Evolutionary conservation across 2,113 vertebrate species (phyloP), one percentile per base, ranked within the genome.

Genomic region (Pluvialis apricaria): DNA sequence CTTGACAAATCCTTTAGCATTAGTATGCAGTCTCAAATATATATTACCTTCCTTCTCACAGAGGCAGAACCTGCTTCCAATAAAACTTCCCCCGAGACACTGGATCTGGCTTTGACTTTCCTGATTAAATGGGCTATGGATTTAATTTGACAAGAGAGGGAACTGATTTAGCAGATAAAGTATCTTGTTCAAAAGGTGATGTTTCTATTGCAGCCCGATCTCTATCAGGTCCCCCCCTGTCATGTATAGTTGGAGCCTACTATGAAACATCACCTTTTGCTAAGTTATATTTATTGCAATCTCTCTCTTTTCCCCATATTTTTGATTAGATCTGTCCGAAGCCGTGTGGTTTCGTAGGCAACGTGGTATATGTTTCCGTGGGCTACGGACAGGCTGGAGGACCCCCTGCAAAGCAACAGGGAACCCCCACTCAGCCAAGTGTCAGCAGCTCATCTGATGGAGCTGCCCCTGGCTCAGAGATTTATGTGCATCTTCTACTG

Each of bases 91-190:
- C 94, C 16, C 1, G 58, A 81, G 94, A 88, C 66, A 19, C 44
- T 25, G 25, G 86, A 72, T 61, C 79, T 57, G 66, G 78, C 88
- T 92, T 90, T 93, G 79, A 69, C 90, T 94, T 69, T 77, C 62
- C 86, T 88, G 92, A 96, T 92, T 88, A 92, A 96, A 95, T 20
- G 71, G 54, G 62, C 79, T 82, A 28, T 13, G 60, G 94, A 81
- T 90, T 95, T 90, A 77, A 94, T 86, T 82, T 88, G 94, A 80
- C 71, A 85, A 78, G 86, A 61, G 75, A 70, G 15, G 65, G 86
- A 90, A 70, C 79, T 85, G 86, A 85, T 94, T 90, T 90, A 92
- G 66, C 85, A 88, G 92, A 88, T 86, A 44, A 90, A 88, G 62
- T 42, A 77, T 69, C 90, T 85, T 77, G 85, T 73, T 93, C 82